These are phyloP conservation scores for Sisyra nigra DNA, from an alignment of 2,888 invertebrate genomes.

Conservation along the genomic window DNA sequence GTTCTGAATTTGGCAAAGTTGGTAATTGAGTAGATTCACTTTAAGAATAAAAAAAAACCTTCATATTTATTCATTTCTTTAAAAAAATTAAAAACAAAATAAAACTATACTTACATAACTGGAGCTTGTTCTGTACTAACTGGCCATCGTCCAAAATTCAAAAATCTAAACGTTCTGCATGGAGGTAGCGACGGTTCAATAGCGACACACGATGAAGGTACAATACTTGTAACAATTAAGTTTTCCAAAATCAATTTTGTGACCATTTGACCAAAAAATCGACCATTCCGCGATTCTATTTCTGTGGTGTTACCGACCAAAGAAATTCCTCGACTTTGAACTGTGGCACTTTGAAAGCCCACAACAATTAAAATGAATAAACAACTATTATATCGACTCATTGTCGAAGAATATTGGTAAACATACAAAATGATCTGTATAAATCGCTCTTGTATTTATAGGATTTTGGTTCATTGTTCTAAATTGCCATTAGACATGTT, in stretches of 20 bases:
- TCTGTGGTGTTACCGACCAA: no score
- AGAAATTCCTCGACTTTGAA: no score
- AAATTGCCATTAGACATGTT: no score
- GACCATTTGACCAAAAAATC: constrained; percentile 11
- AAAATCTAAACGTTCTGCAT: constrained; percentile 23
- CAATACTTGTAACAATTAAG: constrained; percentile 19
- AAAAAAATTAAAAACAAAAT: not conserved
- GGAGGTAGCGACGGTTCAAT: constrained; percentile 24
- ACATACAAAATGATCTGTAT: no score
- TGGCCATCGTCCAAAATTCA: constrained; percentile 19
- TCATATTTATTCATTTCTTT: not conserved
- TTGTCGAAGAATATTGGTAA: no score
- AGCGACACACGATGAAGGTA: constrained; percentile 27
- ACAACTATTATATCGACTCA: no score
- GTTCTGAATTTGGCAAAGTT: not conserved
- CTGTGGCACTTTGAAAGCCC: no score
- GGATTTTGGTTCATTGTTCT: no score
- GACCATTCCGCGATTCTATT: no score
- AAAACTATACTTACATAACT: not conserved
- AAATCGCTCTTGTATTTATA: no score
- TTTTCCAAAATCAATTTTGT: constrained; percentile 20
- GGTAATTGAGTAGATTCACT: not conserved
- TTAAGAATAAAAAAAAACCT: not conserved
- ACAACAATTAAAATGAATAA: no score
- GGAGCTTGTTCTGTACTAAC: constrained; percentile 10